Conservation (phyloP, 2,797 vertebrate genomes). For the Halcyon badia region DNA sequence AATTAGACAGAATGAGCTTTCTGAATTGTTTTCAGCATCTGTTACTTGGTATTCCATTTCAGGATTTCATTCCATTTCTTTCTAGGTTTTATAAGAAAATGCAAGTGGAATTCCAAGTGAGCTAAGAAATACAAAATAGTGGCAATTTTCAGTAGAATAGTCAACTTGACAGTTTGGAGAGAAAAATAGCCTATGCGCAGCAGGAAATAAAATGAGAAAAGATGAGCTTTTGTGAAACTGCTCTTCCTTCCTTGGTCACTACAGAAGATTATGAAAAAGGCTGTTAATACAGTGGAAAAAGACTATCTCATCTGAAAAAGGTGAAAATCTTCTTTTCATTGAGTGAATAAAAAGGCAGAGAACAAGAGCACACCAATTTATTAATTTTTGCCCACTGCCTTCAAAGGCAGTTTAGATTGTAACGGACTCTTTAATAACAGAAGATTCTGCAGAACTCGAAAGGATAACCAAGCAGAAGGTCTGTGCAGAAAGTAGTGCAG, state of each 20-base stretch:
- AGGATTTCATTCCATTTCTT: background rate
- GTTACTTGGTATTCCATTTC: background rate
- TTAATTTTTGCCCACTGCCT: background rate
- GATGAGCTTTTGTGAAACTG: background rate
- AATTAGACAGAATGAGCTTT: background rate
- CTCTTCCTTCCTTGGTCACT: background rate
- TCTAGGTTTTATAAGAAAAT: background rate
- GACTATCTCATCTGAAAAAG: background rate
- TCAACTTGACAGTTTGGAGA: background rate
- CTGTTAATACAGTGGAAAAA: background rate
- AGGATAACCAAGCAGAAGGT: background rate
- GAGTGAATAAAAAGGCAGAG: background rate
- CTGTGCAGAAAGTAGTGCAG: background rate
- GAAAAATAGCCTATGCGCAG: background rate
- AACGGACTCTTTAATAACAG: background rate
- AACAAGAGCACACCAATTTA: background rate
- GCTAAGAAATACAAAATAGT: background rate
- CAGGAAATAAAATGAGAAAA: slow-evolving; percentile 3
- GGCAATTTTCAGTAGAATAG: background rate
- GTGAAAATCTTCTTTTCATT: slow-evolving; percentile 3
- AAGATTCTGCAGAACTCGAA: background rate
- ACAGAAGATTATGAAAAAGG: background rate
- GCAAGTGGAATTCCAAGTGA: background rate
- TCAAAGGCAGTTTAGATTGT: background rate
- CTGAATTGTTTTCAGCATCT: background rate